These are phyloP conservation scores for Harpagifer antarcticus DNA, from an alignment of 2,797 vertebrate species.

Conservation along the genomic window DNA sequence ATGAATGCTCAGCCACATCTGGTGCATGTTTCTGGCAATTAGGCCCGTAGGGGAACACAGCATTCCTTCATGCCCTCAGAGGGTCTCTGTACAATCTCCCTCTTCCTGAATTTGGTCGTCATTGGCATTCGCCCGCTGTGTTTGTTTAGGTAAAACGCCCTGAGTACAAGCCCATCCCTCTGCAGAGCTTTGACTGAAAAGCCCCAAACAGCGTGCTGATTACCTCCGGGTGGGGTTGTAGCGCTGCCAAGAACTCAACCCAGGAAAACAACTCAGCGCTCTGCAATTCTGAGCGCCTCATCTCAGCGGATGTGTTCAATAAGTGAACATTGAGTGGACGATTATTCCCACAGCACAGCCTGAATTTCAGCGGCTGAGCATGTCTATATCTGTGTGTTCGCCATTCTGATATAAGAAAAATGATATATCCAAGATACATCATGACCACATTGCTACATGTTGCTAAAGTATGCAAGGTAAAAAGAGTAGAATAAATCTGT, in stretches of 20 bases:
- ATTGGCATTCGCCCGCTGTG: constrained; percentile 39
- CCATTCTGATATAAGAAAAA: neutral
- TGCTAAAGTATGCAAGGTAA: neutral
- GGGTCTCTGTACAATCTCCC: constrained; percentile 44
- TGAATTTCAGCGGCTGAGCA: neutral
- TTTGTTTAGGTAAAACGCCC: constrained; percentile 67
- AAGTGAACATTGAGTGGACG: constrained; percentile 40
- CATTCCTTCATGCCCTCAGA: constrained; percentile 20
- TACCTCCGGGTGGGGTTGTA: constrained; percentile 31
- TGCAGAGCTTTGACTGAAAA: constrained; percentile 34
- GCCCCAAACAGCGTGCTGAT: constrained; percentile 38
- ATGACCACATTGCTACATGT: no score
- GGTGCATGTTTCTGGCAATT: constrained; percentile 50
- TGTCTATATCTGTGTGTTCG: neutral
- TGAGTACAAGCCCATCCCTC: constrained; percentile 6
- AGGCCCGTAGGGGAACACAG: constrained; percentile 40
- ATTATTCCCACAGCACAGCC: constrained; percentile 10
- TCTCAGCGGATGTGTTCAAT: constrained; percentile 19
- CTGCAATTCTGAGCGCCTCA: constrained; percentile 4
- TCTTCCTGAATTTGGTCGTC: constrained; percentile 43
- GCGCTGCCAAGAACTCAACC: constrained; percentile 29
- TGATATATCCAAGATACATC: no score
- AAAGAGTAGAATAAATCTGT: no score
- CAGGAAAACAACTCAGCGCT: constrained; percentile 23
- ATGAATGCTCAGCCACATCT: constrained; percentile 57